phyloP scores from a whole-genome alignment of 2,888 invertebrate species.

The Drosophila incognita region DNA sequence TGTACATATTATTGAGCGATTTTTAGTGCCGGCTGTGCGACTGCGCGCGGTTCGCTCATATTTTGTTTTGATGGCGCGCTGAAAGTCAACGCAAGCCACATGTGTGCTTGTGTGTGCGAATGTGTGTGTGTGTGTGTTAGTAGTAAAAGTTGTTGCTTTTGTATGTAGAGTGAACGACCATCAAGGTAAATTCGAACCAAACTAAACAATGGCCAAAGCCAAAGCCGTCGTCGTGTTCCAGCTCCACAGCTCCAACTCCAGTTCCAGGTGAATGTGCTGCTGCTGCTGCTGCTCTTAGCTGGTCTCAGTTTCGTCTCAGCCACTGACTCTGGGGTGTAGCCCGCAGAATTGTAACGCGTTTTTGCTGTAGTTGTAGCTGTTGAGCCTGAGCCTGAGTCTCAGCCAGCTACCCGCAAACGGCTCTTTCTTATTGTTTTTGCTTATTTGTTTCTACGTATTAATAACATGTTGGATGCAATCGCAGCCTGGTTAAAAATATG shows the following conservation, averaged over 20 bases:
- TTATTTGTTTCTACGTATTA: conserved; percentile 82
- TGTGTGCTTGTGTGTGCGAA: conserved; percentile 16
- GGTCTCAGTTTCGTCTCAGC: conserved; percentile 40
- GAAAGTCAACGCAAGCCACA: conserved; percentile 65
- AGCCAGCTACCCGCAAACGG: conserved; percentile 45
- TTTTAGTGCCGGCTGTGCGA: conserved; percentile 68
- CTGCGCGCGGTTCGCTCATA: conserved; percentile 68
- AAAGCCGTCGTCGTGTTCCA: conserved; percentile 39
- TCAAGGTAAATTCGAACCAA: conserved; percentile 72
- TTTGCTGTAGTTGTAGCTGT: conserved; percentile 51
- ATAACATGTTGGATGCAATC: conserved; percentile 80
- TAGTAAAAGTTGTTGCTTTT: conserved; percentile 78
- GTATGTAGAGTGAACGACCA: conserved; percentile 76
- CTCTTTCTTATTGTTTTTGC: conserved; percentile 79
- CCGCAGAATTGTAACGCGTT: conserved; percentile 80
- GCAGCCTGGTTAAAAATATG: conserved; percentile 76
- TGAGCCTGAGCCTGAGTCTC: conserved; percentile 20
- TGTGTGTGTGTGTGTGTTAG: conserved; percentile 60
- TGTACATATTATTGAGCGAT: conserved; percentile 81
- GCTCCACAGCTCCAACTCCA: conserved; percentile 27
- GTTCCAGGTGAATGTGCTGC: conserved; percentile 78
- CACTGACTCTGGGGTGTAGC: conserved; percentile 69
- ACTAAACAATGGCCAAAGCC: conserved; percentile 78
- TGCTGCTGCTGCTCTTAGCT: conserved; percentile 32
- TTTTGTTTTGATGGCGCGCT: conserved; percentile 82